Percentiles rank a stretch among this genome's conserved stretches.
phyloP scores from a whole-genome alignment of 2,113 vertebrate species.

The Bostrychus sinensis region DNA sequence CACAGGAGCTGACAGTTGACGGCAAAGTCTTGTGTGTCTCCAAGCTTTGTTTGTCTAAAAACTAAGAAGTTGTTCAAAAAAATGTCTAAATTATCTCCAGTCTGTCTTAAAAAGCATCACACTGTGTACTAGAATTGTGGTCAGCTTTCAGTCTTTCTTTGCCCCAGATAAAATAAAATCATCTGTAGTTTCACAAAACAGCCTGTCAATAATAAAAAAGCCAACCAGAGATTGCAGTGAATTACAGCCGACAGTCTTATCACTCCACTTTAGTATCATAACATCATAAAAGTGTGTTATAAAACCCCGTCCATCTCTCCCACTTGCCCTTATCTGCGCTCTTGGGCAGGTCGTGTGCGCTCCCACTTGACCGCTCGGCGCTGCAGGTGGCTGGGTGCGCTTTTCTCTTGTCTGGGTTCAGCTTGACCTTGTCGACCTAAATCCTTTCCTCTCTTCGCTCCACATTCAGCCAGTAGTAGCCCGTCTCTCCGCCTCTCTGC shows the following conservation, averaged over 20 bases:
- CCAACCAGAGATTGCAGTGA: background rate
- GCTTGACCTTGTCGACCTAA: slow-evolving; percentile 68
- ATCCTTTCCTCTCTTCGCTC: slow-evolving; percentile 54
- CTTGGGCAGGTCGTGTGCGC: slow-evolving; percentile 37
- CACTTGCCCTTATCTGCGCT: slow-evolving; percentile 24
- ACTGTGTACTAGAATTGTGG: too few relatives aligned
- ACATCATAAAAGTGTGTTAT: background rate
- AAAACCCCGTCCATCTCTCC: background rate
- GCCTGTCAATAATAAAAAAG: too few relatives aligned
- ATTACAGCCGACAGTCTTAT: background rate
- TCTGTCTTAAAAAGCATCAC: too few relatives aligned
- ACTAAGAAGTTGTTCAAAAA: too few relatives aligned
- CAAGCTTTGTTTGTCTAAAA: too few relatives aligned
- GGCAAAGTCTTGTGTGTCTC: too few relatives aligned
- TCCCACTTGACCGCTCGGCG: slow-evolving; percentile 42
- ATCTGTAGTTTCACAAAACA: too few relatives aligned
- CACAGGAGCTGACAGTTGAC: too few relatives aligned
- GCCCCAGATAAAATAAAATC: too few relatives aligned
- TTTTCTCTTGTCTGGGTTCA: slow-evolving; percentile 59
- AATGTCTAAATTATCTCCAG: too few relatives aligned
- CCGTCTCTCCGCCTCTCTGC: slow-evolving; percentile 19
- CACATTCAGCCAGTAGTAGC: slow-evolving; percentile 53
- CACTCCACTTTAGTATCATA: background rate
- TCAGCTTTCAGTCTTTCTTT: too few relatives aligned
- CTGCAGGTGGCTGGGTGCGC: slow-evolving; percentile 64